Evolutionary conservation across 2,888 invertebrate genomes (phyloP), one percentile per base, ranked within the genome.

Genomic region (Melolontha melolontha): DNA sequence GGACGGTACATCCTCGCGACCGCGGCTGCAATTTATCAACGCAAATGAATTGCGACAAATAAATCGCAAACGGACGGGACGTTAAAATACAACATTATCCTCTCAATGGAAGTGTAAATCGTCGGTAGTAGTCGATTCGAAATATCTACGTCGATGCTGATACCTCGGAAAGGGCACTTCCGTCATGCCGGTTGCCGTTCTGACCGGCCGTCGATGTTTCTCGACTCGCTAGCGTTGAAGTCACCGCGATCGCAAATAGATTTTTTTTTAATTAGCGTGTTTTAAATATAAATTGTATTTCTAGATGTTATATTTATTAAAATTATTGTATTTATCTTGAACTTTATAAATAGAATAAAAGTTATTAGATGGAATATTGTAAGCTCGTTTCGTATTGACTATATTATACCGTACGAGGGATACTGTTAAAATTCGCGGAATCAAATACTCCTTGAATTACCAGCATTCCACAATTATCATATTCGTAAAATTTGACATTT

Each of bases 191-290:
- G 77, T 77, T 77, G 59, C 70, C 62, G 68, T 74, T 67, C 70
- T 76, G 22, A 66, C 71, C 71, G 71, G 62, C 69, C 66, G 74
- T 76, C 73, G 74, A 73, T 74, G 73, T 78, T 75, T 76, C 75
- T 74, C n/a, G 16, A 12, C 14, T 40, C 41, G 42, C 17, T 47
- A 8, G 47, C 17, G 47, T 16, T 17, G n/a, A 47, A 47, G 12
- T 47, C 14, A 22, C 17, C 12, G 16, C 17, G 49, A 22, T 8
- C 12, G 16, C 49, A 22, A 8, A 7, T 7, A 10, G n/a, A n/a
- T n/a, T n/a, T n/a, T n/a, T n/a, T 17, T 49, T 49, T 22, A 16
- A 2, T 47, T 8, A 5, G 16, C 5, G 5, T 12, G 47, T 14
- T 14, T 8, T 14, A 8, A 47, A 14, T 47, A 47, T 14, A 14